Evolutionary conservation across 1,140 invertebrate genomes (phyloP), one percentile per base, ranked within the genome.

Genomic region (Ruditapes philippinarum): DNA sequence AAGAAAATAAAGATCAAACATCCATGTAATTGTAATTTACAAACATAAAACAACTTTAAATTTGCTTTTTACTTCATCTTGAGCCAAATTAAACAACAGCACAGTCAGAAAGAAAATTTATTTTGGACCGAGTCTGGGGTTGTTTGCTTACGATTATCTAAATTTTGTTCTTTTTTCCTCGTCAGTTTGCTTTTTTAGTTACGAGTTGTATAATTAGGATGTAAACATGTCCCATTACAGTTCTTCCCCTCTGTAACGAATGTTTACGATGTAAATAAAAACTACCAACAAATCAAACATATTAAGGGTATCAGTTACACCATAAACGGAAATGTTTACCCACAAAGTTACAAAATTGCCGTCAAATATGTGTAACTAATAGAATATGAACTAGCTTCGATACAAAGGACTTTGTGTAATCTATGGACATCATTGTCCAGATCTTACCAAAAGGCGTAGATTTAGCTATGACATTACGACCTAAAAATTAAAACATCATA

Each of bases 271-370:
- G 73, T 76, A 76, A 76, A 76, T 76, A 49, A 76, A 76, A 45
- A 51, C 73, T 40, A 28, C 40, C 31, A 51, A 49, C 40, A 76
- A 76, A 76, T 76, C 45, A 33, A 60, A 60, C 49, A 80, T 80
- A 80, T 57, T 38, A 80, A 62, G 49, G 45, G 62, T 83, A 83
- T 83, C 81, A 31, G 36, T 83, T 83, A 65, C 81, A 45, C 9
- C 31, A 40, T 68, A 68, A 83, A 68, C 57, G 62, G 60, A 83
- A 68, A 83, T 83, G 62, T 83, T 83, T 83, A 40, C 60, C 42
- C 38, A 70, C 62, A 83, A 83, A 83, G 81, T 83, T 70, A 83
- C 81, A 68, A 83, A 76, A 70, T 83, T 65, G 28, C 70, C 62
- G 9, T 83, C 81, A 83, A 70, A 83, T 49, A 49, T 83, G 81